phyloP scores from a whole-genome alignment of 1,140 invertebrate species.

The Myzus persicae region DNA sequence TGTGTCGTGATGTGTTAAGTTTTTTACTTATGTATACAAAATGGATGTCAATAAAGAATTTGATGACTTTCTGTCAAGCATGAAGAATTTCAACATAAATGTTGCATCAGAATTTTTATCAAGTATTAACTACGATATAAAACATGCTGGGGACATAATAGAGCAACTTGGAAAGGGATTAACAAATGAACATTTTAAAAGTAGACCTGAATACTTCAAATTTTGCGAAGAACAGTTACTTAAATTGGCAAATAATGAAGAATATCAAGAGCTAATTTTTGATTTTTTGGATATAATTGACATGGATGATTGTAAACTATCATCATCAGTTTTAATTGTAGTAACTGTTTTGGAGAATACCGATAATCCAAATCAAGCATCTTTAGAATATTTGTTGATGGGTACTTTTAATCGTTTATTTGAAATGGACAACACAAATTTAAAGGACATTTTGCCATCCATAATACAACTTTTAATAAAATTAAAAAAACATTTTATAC shows the following conservation, averaged over 20 bases:
- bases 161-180: neutral
- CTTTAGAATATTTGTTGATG: constrained; percentile 24
- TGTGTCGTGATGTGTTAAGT: constrained; percentile 20
- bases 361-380: neutral
- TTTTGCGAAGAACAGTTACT: constrained; percentile 40
- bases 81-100: constrained; percentile 25
- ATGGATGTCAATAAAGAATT: constrained; percentile 25
- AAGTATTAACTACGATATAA: neutral
- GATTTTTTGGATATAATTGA: constrained; percentile 45
- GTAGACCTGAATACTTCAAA: neutral
- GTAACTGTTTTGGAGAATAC: constrained; percentile 28
- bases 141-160: neutral
- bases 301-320: neutral
- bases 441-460: neutral
- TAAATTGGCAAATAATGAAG: neutral
- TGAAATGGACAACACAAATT: neutral
- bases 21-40: constrained; percentile 36
- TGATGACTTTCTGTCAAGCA: constrained; percentile 20
- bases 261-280: neutral
- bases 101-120: neutral
- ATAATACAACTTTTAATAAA: neutral
- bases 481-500: constrained; percentile 28
- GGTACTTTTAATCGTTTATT: constrained; percentile 7
- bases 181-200: neutral
- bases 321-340: neutral